phyloP scores from a whole-genome alignment of 2,888 invertebrate genomes.

The Ochlodes sylvanus region DNA sequence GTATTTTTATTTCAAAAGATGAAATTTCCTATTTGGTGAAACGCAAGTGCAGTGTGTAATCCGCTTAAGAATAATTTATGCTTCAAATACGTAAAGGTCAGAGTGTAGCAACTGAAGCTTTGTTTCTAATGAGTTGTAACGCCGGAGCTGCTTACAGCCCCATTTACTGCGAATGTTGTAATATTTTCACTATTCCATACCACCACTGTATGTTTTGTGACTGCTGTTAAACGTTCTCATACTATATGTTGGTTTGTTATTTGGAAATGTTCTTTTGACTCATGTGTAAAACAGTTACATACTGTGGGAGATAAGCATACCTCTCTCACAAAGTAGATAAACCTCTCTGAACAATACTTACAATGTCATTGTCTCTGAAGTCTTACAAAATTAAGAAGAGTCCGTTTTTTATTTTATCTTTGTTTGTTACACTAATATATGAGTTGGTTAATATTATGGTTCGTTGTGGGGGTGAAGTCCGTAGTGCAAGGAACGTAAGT shows the following conservation, averaged over 20 bases:
- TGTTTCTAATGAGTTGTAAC: conserved; percentile 16
- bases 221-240: background rate
- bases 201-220: background rate
- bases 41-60: background rate
- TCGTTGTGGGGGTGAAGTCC: too few relatives aligned
- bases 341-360: too few relatives aligned
- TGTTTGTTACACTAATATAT: too few relatives aligned
- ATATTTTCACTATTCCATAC: background rate
- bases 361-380: too few relatives aligned
- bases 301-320: too few relatives aligned
- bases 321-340: too few relatives aligned
- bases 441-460: too few relatives aligned
- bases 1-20: too few relatives aligned
- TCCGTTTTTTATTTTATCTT: too few relatives aligned
- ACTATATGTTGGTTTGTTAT: background rate
- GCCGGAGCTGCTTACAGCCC: background rate
- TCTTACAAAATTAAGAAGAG: too few relatives aligned
- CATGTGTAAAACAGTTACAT: background rate
- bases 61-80: background rate
- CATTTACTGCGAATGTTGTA: background rate
- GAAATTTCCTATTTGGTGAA: background rate
- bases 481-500: too few relatives aligned
- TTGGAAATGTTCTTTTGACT: background rate
- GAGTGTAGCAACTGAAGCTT: conserved; percentile 19
- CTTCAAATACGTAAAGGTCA: conserved; percentile 11